Conservation (phyloP, 2,888 invertebrate species). For the Rapana venosa region DNA sequence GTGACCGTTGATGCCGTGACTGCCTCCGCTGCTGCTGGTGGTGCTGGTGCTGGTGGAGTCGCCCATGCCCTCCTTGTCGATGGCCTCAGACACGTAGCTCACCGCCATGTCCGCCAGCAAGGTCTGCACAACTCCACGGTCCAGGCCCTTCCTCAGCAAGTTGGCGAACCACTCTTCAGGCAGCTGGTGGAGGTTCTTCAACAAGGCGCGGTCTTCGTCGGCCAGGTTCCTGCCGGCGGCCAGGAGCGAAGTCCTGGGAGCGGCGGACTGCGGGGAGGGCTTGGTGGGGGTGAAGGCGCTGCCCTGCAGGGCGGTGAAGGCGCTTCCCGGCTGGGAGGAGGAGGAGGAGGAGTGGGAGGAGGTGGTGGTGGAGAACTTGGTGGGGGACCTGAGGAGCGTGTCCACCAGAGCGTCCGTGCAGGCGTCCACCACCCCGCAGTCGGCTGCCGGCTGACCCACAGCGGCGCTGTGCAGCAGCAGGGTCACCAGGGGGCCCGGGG, state of each 20-base stretch:
- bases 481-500: constrained; percentile 60
- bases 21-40: neutral
- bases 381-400: constrained; percentile 70
- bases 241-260: neutral
- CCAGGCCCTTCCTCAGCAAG: constrained; percentile 63
- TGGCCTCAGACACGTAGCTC: constrained; percentile 56
- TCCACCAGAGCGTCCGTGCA: constrained; percentile 73
- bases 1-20: constrained; percentile 18
- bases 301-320: constrained; percentile 40
- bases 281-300: constrained; percentile 51
- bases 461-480: constrained; percentile 67
- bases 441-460: constrained; percentile 68
- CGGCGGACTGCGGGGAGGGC: constrained; percentile 40
- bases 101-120: constrained; percentile 64
- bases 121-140: constrained; percentile 62
- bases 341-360: neutral
- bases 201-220: constrained; percentile 53
- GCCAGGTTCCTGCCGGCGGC: neutral
- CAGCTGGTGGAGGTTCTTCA: constrained; percentile 59
- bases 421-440: constrained; percentile 64
- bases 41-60: constrained; percentile 32
- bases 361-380: constrained; percentile 48
- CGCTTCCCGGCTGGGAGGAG: neutral
- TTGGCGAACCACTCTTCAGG: constrained; percentile 70
- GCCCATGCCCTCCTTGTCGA: constrained; percentile 54